Evolutionary conservation across 2,113 vertebrate species (phyloP), one percentile per base, ranked within the genome.

Genomic region (Dryoscopus gambensis): DNA sequence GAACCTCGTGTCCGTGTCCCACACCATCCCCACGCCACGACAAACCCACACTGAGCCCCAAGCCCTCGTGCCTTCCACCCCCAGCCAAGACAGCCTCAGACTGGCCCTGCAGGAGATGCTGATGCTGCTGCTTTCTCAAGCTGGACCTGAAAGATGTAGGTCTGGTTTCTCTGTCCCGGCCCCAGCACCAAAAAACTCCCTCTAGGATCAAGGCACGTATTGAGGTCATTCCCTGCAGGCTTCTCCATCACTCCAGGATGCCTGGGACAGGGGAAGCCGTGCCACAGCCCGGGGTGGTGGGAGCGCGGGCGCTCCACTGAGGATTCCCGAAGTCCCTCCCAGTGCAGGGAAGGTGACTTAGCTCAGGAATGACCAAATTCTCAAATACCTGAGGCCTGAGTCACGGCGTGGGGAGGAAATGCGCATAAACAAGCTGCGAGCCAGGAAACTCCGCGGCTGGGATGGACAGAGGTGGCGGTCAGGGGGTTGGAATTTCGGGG

Each of bases 311-410:
- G 0, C 47, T 62, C 2, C 59, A 24, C 0, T 11, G 55, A 87
- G 28, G 21, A 5, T 62, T 86, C 63, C 90, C 40, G 5, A 80
- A 84, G 24, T 73, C 21, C n/a, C 19, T 87, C 71, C 63, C 59
- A 8, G 39, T 55, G 42, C 67, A 5, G 79, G 84, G 82, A 93
- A 96, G 75, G 93, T 91, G 94, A 6, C 59, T 91, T 35, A 62
- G 83, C 80, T 90, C 59, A 1, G 62, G 31, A 70, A 75, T 82
- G 93, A 87, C 96, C 87, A 67, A 94, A 81, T 50, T 89, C 82
- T 78, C 49, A 42, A 84, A 97, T 94, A 95, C 64, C 93, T 87
- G 91, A 93, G 40, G 55, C 87, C 68, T 95, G 96, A 96, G 91
- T 96, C 96, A 97, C 1, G 0, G 27, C 60, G 71, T 0, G 1